Percentiles rank a stretch among this genome's conserved stretches.
Evolutionary conservation across 2,113 vertebrate genomes (phyloP).

Genomic region (Passer montanus): DNA sequence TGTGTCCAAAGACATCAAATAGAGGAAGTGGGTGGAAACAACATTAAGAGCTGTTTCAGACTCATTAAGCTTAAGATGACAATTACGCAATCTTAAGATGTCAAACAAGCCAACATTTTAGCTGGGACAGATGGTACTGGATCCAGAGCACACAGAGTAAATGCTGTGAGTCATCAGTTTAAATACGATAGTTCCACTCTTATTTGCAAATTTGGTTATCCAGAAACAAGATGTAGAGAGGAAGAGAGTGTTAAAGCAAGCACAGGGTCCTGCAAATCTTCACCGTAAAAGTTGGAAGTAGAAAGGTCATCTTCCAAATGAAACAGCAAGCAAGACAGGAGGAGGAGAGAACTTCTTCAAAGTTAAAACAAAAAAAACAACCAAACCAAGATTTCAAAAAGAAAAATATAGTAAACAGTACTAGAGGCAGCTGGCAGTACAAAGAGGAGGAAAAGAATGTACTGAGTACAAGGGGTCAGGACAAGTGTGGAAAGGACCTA

Average conservation of each 20-base stretch:
- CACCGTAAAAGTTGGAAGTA: not conserved
- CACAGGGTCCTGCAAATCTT: not conserved
- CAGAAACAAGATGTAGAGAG: not conserved
- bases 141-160: conserved; percentile 2
- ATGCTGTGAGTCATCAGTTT: not conserved
- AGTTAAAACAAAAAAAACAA: not conserved
- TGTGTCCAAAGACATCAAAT: not conserved
- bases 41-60: conserved; percentile 6
- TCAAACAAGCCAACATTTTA: conserved; percentile 30
- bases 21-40: not conserved
- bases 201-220: conserved; percentile 15
- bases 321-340: not conserved
- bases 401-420: conserved; percentile 30
- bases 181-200: not conserved
- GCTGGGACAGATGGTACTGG: conserved; percentile 8
- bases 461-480: conserved; percentile 4
- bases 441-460: conserved; percentile 29
- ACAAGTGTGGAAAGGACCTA: not conserved
- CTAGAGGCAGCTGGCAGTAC: conserved; percentile 5
- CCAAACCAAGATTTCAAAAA: not conserved
- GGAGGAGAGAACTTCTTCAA: not conserved
- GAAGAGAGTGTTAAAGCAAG: not conserved
- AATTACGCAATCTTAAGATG: not conserved
- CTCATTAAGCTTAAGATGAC: conserved; percentile 34
- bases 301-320: not conserved